Conservation (phyloP, 2,888 invertebrate genomes). For the Metacarcinus magister region DNA sequence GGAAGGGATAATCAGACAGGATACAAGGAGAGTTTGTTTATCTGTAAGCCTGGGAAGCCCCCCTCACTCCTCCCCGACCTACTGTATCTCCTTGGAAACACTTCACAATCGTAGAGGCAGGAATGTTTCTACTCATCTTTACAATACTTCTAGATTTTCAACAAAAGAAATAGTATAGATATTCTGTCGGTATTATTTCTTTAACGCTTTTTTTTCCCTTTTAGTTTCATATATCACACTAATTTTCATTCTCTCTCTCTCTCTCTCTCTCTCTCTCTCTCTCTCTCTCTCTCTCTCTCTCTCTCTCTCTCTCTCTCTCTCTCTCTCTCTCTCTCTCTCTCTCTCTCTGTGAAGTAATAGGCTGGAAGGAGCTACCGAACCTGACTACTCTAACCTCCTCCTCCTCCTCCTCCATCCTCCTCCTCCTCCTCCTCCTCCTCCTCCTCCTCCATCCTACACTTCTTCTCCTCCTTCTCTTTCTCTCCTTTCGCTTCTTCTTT, state of each 20-base stretch:
- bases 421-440: conserved; percentile 2
- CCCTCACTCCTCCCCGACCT: too few relatives aligned
- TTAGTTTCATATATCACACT: not conserved
- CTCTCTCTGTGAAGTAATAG: too few relatives aligned
- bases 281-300: not conserved
- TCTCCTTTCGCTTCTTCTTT: not conserved
- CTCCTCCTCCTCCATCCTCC: not conserved
- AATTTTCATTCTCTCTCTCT: not conserved
- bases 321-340: not conserved
- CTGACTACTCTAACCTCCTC: not conserved
- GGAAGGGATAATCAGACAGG: too few relatives aligned
- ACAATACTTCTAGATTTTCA: too few relatives aligned
- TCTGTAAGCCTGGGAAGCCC: too few relatives aligned
- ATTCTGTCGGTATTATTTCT: not conserved
- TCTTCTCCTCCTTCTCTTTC: not conserved
- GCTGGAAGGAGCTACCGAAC: too few relatives aligned
- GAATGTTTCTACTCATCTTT: too few relatives aligned
- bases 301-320: not conserved
- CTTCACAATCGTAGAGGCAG: too few relatives aligned
- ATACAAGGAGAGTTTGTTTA: too few relatives aligned
- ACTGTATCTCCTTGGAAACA: too few relatives aligned
- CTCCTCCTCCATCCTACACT: not conserved
- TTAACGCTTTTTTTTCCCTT: not conserved
- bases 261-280: not conserved
- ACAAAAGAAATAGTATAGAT: too few relatives aligned